These are phyloP conservation scores for Marisa cornuarietis DNA, from an alignment of 1,140 invertebrate genomes.

Conservation along the genomic window DNA sequence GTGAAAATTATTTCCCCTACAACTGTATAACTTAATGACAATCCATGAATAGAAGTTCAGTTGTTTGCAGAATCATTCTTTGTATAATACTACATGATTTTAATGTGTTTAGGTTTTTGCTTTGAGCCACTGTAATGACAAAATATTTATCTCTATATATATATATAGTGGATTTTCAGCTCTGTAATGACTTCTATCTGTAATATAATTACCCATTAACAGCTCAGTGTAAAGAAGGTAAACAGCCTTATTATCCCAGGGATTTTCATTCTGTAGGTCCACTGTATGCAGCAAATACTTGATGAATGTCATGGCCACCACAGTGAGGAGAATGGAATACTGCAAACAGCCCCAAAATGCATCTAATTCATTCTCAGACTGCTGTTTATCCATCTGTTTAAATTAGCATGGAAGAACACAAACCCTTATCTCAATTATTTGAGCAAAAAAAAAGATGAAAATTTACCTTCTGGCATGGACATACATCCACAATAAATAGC, in stretches of 20 bases:
- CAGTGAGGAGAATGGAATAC: conserved; percentile 96
- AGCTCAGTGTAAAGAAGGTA: conserved; percentile 97
- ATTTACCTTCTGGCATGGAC: background rate
- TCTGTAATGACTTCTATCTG: background rate
- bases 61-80: too few relatives aligned
- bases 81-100: too few relatives aligned
- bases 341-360: conserved; percentile 46
- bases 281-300: conserved; percentile 96
- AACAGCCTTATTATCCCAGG: conserved; percentile 99
- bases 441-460: background rate
- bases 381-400: background rate
- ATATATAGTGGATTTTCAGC: too few relatives aligned
- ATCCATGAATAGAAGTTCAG: too few relatives aligned
- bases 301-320: conserved; percentile 91
- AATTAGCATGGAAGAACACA: background rate
- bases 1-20: too few relatives aligned
- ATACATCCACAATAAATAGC: background rate
- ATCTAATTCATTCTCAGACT: too few relatives aligned
- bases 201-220: conserved; percentile 88
- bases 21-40: too few relatives aligned
- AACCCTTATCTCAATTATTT: background rate
- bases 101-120: too few relatives aligned
- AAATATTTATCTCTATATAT: too few relatives aligned
- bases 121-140: too few relatives aligned
- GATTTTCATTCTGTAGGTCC: conserved; percentile 93